These are phyloP conservation scores for Candidula unifasciata DNA, from an alignment of 2,888 invertebrate species.

Conservation along the genomic window DNA sequence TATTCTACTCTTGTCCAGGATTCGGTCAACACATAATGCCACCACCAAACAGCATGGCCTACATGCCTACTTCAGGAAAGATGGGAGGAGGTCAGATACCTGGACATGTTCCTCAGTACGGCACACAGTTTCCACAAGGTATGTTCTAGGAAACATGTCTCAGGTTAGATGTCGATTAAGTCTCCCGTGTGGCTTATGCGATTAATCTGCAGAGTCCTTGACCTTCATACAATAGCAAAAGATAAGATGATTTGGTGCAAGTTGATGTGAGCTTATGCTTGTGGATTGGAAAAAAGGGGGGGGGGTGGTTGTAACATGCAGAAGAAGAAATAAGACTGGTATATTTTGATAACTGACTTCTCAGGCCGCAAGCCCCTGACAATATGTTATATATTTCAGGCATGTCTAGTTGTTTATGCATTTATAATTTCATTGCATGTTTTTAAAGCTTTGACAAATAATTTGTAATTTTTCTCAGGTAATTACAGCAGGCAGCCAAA, in stretches of 20 bases:
- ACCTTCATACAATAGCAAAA: too few species aligned
- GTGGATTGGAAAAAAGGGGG: too few species aligned
- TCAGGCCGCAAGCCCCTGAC: neutral
- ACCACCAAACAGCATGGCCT: slow-evolving; percentile 80
- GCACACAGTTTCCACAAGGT: slow-evolving; percentile 58
- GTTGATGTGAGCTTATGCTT: too few species aligned
- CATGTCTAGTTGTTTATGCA: neutral
- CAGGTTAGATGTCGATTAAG: too few species aligned
- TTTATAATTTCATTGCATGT: neutral
- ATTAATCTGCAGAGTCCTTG: too few species aligned
- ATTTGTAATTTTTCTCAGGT: slow-evolving; percentile 53
- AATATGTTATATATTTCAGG: neutral
- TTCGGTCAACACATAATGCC: slow-evolving; percentile 83
- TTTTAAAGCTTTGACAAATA: too few species aligned
- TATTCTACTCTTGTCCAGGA: slow-evolving; percentile 72
- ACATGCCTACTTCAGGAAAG: slow-evolving; percentile 67
- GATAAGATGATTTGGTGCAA: too few species aligned
- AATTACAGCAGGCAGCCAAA: slow-evolving; percentile 62
- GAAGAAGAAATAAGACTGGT: too few species aligned
- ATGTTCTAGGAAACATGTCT: neutral
- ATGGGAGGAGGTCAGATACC: slow-evolving; percentile 63
- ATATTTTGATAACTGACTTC: too few species aligned
- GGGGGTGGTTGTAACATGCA: too few species aligned
- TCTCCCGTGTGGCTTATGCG: too few species aligned
- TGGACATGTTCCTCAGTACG: slow-evolving; percentile 71